A percentile compares a stretch with the other conserved stretches of the same genome.
phyloP scores from a whole-genome alignment of 2,797 vertebrate genomes.

The Typhlichthys subterraneus region DNA sequence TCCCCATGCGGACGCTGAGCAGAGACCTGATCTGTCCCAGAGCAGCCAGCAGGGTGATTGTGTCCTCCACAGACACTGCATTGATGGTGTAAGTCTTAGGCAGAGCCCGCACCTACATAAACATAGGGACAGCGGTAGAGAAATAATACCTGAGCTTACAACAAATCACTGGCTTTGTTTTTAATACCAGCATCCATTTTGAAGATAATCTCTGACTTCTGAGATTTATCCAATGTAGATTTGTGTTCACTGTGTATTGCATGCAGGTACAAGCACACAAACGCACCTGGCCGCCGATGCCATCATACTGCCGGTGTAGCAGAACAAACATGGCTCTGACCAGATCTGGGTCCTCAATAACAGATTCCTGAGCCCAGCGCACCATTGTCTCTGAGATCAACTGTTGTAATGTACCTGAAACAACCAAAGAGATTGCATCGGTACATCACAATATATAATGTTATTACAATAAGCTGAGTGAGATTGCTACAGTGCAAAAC shows the following conservation, averaged over 20 bases:
- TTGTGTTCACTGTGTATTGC: no score
- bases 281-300: conserved; percentile 86
- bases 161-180: no score
- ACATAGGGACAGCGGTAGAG: not conserved
- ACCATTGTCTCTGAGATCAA: conserved; percentile 96
- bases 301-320: conserved; percentile 92
- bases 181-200: no score
- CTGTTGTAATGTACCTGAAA: conserved; percentile 89
- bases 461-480: no score
- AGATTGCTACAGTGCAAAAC: no score
- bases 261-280: not conserved
- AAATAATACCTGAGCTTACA: not conserved
- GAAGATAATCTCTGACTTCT: no score
- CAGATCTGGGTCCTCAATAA: conserved; percentile 93
- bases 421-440: not conserved
- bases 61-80: conserved; percentile 92
- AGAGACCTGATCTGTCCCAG: conserved; percentile 94
- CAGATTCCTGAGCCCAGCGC: conserved; percentile 94
- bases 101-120: conserved; percentile 82
- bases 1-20: conserved; percentile 94
- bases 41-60: conserved; percentile 90
- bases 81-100: conserved; percentile 97
- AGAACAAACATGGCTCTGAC: conserved; percentile 96
- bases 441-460: no score
- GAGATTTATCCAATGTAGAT: no score